Evolutionary conservation across 2,797 vertebrate genomes (phyloP).

Genomic region (Sebastes hubbsi): DNA sequence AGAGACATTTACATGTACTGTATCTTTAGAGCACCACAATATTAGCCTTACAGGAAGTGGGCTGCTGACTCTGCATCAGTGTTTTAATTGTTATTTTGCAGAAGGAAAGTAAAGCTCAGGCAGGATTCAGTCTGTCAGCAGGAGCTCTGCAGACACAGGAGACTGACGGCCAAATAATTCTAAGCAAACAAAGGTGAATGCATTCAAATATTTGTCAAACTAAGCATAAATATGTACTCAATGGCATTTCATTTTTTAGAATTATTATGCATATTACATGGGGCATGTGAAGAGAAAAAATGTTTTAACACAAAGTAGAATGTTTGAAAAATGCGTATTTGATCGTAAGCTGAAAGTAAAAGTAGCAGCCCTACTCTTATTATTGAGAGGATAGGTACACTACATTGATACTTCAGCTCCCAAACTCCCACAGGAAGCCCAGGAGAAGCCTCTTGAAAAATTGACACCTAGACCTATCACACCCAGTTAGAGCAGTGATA

Average conservation of each 20-base stretch:
- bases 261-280: not conserved
- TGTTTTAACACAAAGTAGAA: not conserved
- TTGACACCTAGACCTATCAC: conserved; percentile 54
- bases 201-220: too few relatives aligned
- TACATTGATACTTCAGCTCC: conserved; percentile 14
- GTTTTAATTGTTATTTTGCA: not conserved
- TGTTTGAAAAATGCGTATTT: not conserved
- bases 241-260: not conserved
- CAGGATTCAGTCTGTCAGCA: too few relatives aligned
- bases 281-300: not conserved
- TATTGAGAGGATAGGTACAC: not conserved
- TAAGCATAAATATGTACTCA: not conserved
- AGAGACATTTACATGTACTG: too few relatives aligned
- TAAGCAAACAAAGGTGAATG: too few relatives aligned
- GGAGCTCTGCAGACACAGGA: not conserved
- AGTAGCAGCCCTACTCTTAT: not conserved
- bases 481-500: conserved; percentile 51
- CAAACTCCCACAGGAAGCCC: conserved; percentile 62
- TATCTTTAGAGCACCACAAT: not conserved
- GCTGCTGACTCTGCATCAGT: not conserved
- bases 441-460: conserved; percentile 41
- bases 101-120: not conserved
- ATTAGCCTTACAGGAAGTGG: not conserved
- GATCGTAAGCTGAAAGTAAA: not conserved
- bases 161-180: not conserved